Conservation (phyloP, 2,888 invertebrate species). For the Drosophila mulleri region DNA sequence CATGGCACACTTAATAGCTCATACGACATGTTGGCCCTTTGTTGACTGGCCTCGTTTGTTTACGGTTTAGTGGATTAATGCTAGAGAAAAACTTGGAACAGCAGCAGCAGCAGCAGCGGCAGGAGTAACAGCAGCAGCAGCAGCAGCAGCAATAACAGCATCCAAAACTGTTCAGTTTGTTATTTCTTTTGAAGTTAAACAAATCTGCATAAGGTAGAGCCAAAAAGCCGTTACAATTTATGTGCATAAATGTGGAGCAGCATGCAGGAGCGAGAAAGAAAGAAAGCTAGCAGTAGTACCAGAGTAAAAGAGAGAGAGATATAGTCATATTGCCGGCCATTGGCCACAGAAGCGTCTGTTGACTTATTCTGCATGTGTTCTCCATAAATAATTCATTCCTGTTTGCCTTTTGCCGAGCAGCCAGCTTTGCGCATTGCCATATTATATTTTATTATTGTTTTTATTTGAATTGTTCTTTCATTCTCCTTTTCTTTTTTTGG, state of each 20-base stretch:
- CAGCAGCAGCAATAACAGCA: constrained; percentile 28
- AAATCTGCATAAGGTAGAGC: constrained; percentile 75
- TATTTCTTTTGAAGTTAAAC: constrained; percentile 73
- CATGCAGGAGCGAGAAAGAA: background rate
- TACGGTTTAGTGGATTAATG: constrained; percentile 79
- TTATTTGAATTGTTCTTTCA: constrained; percentile 14
- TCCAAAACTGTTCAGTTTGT: constrained; percentile 63
- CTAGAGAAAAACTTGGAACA: constrained; percentile 46
- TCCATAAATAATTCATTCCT: constrained; percentile 71
- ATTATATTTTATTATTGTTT: constrained; percentile 47
- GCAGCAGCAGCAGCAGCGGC: background rate
- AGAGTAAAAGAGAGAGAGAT: background rate
- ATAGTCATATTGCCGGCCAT: constrained; percentile 26
- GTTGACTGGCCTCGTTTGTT: constrained; percentile 75
- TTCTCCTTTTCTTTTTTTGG: background rate
- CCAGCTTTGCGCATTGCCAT: constrained; percentile 36
- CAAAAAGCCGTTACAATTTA: constrained; percentile 74
- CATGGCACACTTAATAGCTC: constrained; percentile 70
- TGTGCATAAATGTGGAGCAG: constrained; percentile 63
- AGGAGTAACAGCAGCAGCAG: background rate
- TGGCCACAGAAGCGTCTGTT: constrained; percentile 47
- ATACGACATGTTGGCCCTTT: constrained; percentile 72
- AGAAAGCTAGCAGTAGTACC: background rate
- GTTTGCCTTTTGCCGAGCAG: constrained; percentile 47
- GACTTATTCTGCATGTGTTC: constrained; percentile 57